Evolutionary conservation across 2,888 invertebrate species (phyloP).

Genomic region (Cataglyphis cursor): DNA sequence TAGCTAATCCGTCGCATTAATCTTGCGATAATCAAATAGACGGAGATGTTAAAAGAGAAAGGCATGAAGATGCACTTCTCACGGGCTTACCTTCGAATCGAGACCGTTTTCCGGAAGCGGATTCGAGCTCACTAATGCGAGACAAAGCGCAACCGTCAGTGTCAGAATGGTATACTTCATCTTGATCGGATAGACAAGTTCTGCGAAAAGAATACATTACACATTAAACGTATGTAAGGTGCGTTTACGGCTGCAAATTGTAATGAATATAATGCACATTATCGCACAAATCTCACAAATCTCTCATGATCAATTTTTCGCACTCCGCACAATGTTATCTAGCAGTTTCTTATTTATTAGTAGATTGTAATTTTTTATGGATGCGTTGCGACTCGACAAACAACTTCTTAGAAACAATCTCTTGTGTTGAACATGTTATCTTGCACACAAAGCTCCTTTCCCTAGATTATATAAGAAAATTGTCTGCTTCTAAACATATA

Average conservation of each 20-base stretch:
- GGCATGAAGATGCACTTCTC: conserved; percentile 38
- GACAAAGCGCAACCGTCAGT: conserved; percentile 78
- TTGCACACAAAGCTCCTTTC: background rate
- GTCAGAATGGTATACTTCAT: conserved; percentile 81
- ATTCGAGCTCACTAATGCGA: conserved; percentile 80
- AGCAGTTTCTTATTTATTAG: background rate
- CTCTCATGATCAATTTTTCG: background rate
- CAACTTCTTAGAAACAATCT: background rate
- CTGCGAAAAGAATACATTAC: conserved; percentile 58
- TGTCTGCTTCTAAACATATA: background rate
- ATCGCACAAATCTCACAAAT: background rate
- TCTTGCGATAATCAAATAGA: conserved; percentile 16
- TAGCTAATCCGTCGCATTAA: conserved; percentile 30
- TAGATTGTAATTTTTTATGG: background rate
- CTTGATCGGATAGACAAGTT: conserved; percentile 32
- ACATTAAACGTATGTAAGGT: background rate
- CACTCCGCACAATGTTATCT: background rate
- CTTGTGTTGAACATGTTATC: background rate
- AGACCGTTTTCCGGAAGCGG: conserved; percentile 81
- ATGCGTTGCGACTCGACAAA: background rate
- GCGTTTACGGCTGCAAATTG: background rate
- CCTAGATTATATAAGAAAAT: background rate
- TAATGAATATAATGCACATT: background rate
- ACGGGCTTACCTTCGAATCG: conserved; percentile 82
- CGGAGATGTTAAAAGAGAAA: conserved; percentile 47